phyloP scores from a whole-genome alignment of 2,113 vertebrate genomes.

The Eretmochelys imbricata region DNA sequence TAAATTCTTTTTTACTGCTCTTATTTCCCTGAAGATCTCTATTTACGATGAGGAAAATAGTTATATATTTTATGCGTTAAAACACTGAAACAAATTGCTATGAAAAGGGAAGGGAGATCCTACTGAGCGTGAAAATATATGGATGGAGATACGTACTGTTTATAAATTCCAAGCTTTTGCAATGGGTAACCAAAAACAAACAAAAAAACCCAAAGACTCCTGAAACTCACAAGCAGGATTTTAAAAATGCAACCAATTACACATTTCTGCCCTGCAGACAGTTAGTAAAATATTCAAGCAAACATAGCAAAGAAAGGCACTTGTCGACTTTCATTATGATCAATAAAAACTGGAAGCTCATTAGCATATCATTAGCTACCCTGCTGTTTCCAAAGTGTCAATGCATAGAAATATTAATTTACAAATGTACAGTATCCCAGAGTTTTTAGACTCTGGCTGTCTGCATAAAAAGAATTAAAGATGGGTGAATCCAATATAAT shows the following conservation, averaged over 20 bases:
- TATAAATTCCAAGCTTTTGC: constrained; percentile 52
- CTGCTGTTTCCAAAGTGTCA: constrained; percentile 79
- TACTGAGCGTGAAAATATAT: constrained; percentile 73
- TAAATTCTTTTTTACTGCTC: constrained; percentile 72
- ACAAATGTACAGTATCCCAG: constrained; percentile 64
- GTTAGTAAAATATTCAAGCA: constrained; percentile 77
- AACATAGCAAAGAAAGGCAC: constrained; percentile 76
- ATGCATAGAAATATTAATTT: constrained; percentile 81
- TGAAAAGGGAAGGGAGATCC: constrained; percentile 61
- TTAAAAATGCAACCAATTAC: constrained; percentile 73
- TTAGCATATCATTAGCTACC: constrained; percentile 82
- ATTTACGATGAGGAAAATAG: constrained; percentile 78
- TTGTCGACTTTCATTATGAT: constrained; percentile 79
- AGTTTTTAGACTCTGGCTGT: constrained; percentile 65
- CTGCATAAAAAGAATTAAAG: constrained; percentile 72
- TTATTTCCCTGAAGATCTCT: constrained; percentile 78
- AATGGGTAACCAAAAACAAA: constrained; percentile 32
- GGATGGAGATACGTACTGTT: constrained; percentile 47
- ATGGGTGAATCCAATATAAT: constrained; percentile 38
- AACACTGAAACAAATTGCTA: constrained; percentile 77
- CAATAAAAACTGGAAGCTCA: constrained; percentile 81
- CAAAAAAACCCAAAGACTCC: constrained; percentile 43
- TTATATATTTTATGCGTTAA: constrained; percentile 57
- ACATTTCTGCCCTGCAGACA: constrained; percentile 75
- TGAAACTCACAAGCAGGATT: constrained; percentile 63